These are phyloP conservation scores for Ammodytes dubius DNA, from an alignment of 2,113 vertebrate genomes.

Conservation along the genomic window DNA sequence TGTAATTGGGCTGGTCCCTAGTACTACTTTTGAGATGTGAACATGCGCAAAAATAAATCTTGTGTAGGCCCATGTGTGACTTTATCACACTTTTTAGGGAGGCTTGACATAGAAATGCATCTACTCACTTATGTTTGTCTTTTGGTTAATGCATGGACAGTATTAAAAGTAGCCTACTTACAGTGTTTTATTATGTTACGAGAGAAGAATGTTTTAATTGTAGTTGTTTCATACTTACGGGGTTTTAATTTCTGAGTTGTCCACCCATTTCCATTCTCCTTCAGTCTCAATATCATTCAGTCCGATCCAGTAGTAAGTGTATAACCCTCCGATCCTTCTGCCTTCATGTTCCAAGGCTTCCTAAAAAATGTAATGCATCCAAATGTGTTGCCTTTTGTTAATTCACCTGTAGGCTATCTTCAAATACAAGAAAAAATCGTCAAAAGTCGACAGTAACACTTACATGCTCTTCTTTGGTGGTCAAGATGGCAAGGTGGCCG, in stretches of 20 bases:
- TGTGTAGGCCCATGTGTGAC: too few relatives aligned
- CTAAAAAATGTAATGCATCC: slow-evolving; percentile 16
- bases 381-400: not conserved
- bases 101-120: too few relatives aligned
- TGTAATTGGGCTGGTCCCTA: too few relatives aligned
- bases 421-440: not conserved
- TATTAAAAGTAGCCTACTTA: not conserved
- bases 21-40: too few relatives aligned
- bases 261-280: slow-evolving; percentile 46
- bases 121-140: too few relatives aligned
- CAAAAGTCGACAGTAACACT: not conserved
- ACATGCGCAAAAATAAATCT: too few relatives aligned
- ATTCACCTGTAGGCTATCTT: not conserved
- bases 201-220: not conserved
- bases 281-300: slow-evolving; percentile 38
- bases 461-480: slow-evolving; percentile 38
- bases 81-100: too few relatives aligned
- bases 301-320: slow-evolving; percentile 44
- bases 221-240: slow-evolving; percentile 12
- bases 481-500: slow-evolving; percentile 41
- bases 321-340: not conserved
- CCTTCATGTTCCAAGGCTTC: slow-evolving; percentile 22
- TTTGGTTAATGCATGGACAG: not conserved
- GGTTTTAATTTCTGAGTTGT: slow-evolving; percentile 3
- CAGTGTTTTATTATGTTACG: not conserved